Base-by-base conservation (phyloP, 2,888 invertebrate species). In the Epirrhoe tristata region DNA sequence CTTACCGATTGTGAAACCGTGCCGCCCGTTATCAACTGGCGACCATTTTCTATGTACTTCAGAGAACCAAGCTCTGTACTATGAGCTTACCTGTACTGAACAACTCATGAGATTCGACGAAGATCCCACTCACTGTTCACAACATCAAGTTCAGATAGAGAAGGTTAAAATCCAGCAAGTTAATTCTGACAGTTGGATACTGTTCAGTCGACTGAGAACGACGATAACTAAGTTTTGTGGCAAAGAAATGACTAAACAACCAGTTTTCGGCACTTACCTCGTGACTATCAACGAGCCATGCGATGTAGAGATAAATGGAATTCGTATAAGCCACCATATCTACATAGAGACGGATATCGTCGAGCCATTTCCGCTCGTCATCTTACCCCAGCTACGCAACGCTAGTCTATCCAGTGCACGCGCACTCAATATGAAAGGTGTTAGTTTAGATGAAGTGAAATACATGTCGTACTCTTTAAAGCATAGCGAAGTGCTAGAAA, bases 1-100 rank as follows among this genome's bases (percentile, higher is more conserved):
- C 54, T 54, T 54, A 54, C 54, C 54, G 34, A 32, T 54, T 54
- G 54, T n/a, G 34, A 54, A 32, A 32, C 54, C 54, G n/a, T 54
- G 54, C 14, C 54, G 34, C 54, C 54, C 32, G 31, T 34, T 54
- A 5, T 24, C 54, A 31, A n/a, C 54, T n/a, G 54, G 34, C n/a
- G 34, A 12, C 14, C 32, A 54, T 32, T 54, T 34, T 32, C 54
- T 54, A 6, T 54, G 54, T 34, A 34, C 32, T 7, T 8, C 31
- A 14, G 54, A 54, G n/a, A 32, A 54, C n/a, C 31, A 34, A 54
- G 54, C 54, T 12, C n/a, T 54, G 14, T 54, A 54, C 34, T 34
- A 31, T n/a, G 34, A 34, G 14, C 54, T 34, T n/a, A 54, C 54
- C 32, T 54, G 54, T 34, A 32, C 12, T 12, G 54, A 54, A n/a